Conservation (phyloP, 2,888 invertebrate genomes). For the Drosophila anceps region DNA sequence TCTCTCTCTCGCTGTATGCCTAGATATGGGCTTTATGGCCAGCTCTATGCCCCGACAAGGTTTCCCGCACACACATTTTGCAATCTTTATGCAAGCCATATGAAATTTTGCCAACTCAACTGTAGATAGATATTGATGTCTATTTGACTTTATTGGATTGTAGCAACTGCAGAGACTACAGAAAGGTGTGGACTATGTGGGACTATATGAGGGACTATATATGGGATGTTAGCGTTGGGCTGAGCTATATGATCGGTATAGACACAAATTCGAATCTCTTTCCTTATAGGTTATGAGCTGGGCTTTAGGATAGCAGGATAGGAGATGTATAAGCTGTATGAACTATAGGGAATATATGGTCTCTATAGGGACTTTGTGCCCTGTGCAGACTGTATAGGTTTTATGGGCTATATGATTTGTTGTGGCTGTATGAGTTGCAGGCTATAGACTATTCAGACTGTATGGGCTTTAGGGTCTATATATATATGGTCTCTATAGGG, state of each 20-base stretch:
- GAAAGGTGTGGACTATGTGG: background rate
- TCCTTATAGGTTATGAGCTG: background rate
- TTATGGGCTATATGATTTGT: too few relatives aligned
- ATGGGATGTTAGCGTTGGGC: background rate
- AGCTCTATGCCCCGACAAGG: constrained; percentile 42
- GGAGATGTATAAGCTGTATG: background rate
- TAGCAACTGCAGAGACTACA: background rate
- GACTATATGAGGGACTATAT: background rate
- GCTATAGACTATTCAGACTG: background rate
- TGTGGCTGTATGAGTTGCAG: too few relatives aligned
- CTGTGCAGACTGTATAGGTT: background rate
- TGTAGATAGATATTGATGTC: constrained; percentile 2
- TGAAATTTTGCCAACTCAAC: constrained; percentile 17
- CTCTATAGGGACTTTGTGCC: background rate
- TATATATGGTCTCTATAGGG: background rate
- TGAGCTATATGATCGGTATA: background rate
- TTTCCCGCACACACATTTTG: constrained; percentile 15
- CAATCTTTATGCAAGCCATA: constrained; percentile 21
- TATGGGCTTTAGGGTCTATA: background rate
- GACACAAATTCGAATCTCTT: constrained; percentile 1
- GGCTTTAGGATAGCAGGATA: background rate
- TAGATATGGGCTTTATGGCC: constrained; percentile 35
- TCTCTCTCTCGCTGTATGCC: constrained; percentile 19
- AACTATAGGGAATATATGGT: too few relatives aligned
- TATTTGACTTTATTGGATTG: background rate